Percentiles rank a stretch among this genome's conserved stretches.
phyloP scores from a whole-genome alignment of 2,888 invertebrate species.

The Athalia rosae region DNA sequence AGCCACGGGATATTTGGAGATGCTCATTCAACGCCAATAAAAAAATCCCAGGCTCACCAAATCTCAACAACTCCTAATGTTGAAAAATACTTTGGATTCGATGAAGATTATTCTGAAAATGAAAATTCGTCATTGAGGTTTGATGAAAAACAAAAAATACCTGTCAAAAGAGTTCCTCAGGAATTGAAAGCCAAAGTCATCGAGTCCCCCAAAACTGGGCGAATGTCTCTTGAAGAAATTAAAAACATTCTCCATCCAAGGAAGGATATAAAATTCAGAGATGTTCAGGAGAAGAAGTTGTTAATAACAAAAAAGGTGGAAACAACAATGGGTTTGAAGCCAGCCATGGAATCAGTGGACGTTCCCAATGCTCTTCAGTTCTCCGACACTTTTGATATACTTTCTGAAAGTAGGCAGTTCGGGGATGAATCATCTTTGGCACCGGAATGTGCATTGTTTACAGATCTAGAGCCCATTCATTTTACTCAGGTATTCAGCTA shows the following conservation, averaged over 20 bases:
- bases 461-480: slow-evolving; percentile 62
- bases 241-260: slow-evolving; percentile 52
- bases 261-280: not conserved
- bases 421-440: slow-evolving; percentile 46
- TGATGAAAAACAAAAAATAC: not conserved
- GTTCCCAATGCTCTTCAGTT: slow-evolving; percentile 54
- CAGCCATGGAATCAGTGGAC: slow-evolving; percentile 26
- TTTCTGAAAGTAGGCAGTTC: slow-evolving; percentile 49
- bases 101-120: slow-evolving; percentile 50
- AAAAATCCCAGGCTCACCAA: slow-evolving; percentile 19
- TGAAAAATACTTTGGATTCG: slow-evolving; percentile 65
- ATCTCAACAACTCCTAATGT: slow-evolving; percentile 47
- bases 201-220: slow-evolving; percentile 43
- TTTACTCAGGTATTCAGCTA: slow-evolving; percentile 59
- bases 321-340: not conserved
- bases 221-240: slow-evolving; percentile 55
- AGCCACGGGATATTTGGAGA: slow-evolving; percentile 64
- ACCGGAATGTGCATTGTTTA: slow-evolving; percentile 57
- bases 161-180: not conserved
- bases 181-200: not conserved
- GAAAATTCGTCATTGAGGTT: not conserved
- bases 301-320: slow-evolving; percentile 20
- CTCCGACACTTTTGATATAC: slow-evolving; percentile 63
- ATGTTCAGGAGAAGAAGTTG: slow-evolving; percentile 26
- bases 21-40: slow-evolving; percentile 54